Evolutionary conservation across 2,113 vertebrate species (phyloP).

Genomic region (Gymnarchus niloticus): DNA sequence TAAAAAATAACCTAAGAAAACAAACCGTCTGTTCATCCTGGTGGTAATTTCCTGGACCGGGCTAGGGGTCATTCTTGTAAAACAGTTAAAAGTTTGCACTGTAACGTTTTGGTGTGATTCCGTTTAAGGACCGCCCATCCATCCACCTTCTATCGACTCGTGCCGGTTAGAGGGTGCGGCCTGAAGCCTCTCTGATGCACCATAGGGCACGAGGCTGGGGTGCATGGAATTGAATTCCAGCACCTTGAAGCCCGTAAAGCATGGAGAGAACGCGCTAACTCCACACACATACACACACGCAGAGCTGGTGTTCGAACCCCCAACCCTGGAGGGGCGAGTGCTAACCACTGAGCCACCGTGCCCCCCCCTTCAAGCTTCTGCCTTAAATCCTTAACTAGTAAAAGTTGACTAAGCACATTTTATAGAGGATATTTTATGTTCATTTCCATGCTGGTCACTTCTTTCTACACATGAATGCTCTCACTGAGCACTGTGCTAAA

Average conservation of each 20-base stretch:
- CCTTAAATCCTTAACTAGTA: not conserved
- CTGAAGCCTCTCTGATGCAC: not conserved
- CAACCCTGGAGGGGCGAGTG: too few relatives aligned
- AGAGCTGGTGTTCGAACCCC: too few relatives aligned
- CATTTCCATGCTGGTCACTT: too few relatives aligned
- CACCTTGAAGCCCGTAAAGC: not conserved
- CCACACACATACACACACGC: too few relatives aligned
- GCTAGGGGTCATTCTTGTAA: not conserved
- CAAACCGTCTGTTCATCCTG: not conserved
- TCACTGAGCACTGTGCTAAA: not conserved
- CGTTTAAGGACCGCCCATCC: not conserved
- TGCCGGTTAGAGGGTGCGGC: not conserved
- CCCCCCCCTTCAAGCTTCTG: too few relatives aligned
- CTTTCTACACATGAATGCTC: too few relatives aligned
- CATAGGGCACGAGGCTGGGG: not conserved
- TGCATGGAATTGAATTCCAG: not conserved
- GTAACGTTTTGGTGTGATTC: not conserved
- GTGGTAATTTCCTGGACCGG: not conserved
- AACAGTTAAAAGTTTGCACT: not conserved
- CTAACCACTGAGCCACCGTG: too few relatives aligned
- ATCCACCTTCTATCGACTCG: not conserved
- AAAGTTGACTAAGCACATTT: too few relatives aligned
- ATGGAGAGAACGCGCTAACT: too few relatives aligned
- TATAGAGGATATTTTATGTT: too few relatives aligned
- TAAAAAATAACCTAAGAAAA: constrained; percentile 29